Base-by-base conservation (phyloP, 2,113 vertebrate species). In the Platanista minor region DNA sequence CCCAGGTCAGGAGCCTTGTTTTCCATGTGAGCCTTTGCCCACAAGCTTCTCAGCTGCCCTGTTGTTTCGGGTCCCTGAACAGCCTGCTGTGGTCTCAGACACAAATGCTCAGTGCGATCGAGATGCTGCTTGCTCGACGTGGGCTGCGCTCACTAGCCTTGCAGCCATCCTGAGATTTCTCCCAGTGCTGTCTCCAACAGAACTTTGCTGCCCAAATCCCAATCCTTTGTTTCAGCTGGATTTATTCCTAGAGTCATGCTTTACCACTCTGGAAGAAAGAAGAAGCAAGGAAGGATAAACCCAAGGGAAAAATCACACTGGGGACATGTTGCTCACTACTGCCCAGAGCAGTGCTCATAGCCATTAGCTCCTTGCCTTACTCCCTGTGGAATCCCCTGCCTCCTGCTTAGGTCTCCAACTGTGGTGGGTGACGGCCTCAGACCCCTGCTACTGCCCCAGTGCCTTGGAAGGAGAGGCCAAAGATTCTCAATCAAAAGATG, bases 301-400 rank as follows among this genome's bases (percentile, higher is more conserved):
- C 36, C 25, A 91, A 43, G 43, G 36, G 52, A 52, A 74, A 46
- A 43, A 67, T 59, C 20, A n/a, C 21, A 27, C 49, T 5, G 3
- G 4, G n/a, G 11, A 33, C 20, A 13, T 25, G 1, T 25, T 67
- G 57, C 21, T 49, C 4, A 1, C n/a, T 11, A 7, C 41, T 43
- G 29, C 8, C 2, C 62, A 64, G n/a, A 7, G 54, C 8, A 1
- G n/a, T 2, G 27, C 33, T 77, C 1, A 13, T 3, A 27, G 1
- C 49, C 18, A 1, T 0, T 29, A 64, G n/a, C 39, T 66, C 13
- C 41, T 72, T 62, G 23, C 12, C 39, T 33, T 27, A 3, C 43
- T 13, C 41, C 62, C 43, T 5, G 21, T 13, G 31, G 82, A 21
- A 39, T 21, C 20, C 67, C 41, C 36, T 29, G 43, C 43, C 43